Evolutionary conservation across 2,113 vertebrate species (phyloP).

Genomic region (Catharus fuscescens): DNA sequence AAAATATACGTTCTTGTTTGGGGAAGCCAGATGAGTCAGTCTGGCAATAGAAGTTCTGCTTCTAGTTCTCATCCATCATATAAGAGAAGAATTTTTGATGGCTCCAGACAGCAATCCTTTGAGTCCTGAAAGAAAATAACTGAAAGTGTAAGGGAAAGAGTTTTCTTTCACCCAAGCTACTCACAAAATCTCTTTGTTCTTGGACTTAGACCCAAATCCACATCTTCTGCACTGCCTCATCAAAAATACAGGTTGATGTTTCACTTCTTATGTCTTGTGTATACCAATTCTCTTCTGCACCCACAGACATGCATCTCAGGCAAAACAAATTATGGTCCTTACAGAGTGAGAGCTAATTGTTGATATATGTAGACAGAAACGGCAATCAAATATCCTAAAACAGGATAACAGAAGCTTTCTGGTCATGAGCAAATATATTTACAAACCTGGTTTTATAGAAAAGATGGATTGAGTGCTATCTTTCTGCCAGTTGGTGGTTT

Average conservation of each 20-base stretch:
- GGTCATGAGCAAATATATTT: not conserved
- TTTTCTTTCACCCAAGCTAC: conserved; percentile 7
- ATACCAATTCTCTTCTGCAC: not conserved
- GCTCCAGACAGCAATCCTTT: not conserved
- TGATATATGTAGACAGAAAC: not conserved
- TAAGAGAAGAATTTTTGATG: not conserved
- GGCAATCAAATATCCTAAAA: not conserved
- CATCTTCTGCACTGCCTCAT: conserved; percentile 11
- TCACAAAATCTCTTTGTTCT: conserved; percentile 49
- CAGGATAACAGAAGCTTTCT: not conserved
- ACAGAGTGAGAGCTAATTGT: not conserved
- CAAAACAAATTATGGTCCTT: not conserved
- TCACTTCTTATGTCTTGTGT: conserved; percentile 14
- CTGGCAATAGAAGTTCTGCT: not conserved
- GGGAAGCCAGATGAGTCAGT: not conserved
- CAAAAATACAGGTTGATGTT: conserved; percentile 51
- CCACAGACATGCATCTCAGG: not conserved
- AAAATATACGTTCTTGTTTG: not conserved
- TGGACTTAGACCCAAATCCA: conserved; percentile 10
- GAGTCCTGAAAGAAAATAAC: conserved; percentile 12
- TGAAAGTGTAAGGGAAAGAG: not conserved
- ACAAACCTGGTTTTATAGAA: not conserved
- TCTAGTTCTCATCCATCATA: not conserved
- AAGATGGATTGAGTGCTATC: not conserved
- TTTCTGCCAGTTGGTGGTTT: not conserved